These are phyloP conservation scores for Polyploca ridens DNA, from an alignment of 2,888 invertebrate genomes.

Conservation along the genomic window DNA sequence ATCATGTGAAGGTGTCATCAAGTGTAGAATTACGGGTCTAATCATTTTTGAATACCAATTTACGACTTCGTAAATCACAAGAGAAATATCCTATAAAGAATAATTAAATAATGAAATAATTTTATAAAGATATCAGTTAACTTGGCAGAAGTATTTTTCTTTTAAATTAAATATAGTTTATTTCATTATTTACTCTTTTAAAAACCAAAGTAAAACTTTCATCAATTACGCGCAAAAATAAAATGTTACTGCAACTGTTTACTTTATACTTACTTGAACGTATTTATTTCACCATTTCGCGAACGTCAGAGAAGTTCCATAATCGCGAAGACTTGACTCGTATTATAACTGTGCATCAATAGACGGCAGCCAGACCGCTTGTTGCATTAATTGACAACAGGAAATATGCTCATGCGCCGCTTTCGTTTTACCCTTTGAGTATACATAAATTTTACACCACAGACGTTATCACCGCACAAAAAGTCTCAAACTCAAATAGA, in stretches of 20 bases:
- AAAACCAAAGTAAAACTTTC: too few species aligned
- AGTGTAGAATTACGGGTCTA: too few species aligned
- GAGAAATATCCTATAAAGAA: too few species aligned
- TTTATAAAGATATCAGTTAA: too few species aligned
- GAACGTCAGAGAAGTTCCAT: conserved; percentile 17
- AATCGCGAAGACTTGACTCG: conserved; percentile 15
- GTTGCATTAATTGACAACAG: conserved; percentile 68
- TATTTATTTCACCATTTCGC: conserved; percentile 17
- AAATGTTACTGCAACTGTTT: not conserved
- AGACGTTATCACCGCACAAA: conserved; percentile 32
- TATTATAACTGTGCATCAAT: conserved; percentile 48
- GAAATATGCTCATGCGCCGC: conserved; percentile 44
- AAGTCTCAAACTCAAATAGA: conserved; percentile 14
- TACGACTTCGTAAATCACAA: too few species aligned
- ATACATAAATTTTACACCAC: conserved; percentile 30
- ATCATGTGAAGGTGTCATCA: too few species aligned
- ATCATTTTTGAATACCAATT: too few species aligned
- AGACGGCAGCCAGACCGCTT: conserved; percentile 42
- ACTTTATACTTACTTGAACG: conserved; percentile 13
- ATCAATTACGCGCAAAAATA: too few species aligned
- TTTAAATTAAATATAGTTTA: too few species aligned
- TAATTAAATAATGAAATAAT: too few species aligned
- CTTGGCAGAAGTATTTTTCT: too few species aligned
- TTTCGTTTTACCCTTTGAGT: conserved; percentile 35
- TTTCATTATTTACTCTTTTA: too few species aligned